Evolutionary conservation across 2,888 invertebrate species (phyloP), one percentile per base, ranked within the genome.

Genomic region (Trichopoda pennipes): DNA sequence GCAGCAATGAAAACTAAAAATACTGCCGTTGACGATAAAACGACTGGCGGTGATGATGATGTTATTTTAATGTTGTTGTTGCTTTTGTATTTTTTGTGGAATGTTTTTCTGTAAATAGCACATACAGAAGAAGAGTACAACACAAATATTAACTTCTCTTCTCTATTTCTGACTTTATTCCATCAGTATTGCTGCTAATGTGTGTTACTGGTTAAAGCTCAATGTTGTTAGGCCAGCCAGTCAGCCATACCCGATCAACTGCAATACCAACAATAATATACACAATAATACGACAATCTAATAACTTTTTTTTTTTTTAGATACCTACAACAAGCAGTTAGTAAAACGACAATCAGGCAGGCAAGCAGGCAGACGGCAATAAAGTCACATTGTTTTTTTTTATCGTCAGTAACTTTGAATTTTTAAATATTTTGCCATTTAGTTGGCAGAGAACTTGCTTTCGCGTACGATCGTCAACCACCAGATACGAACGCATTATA

Each of bases 371-470:
- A 68, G 23, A 17, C 70, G 72, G 35, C 53, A 72, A 72, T 75
- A 75, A 82, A 82, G 79, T 82, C 82, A 79, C 68, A 79, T 32
- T 51, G 16, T n/a, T 28, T 49, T 68, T 35, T 47, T 56, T 68
- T 69, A 55, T 51, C 66, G 79, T 23, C 68, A 82, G 82, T 79
- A 79, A 79, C 79, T 82, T 82, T 82, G 82, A 76, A 82, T 78
- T 80, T 73, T 55, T 81, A 79, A 74, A 78, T 77, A 85, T 79
- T 69, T 87, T 86, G 85, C 86, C 86, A 86, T 88, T 88, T 86
- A 87, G 88, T 88, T 85, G 85, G 86, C 87, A 87, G 86, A 86
- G 87, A 88, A 88, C 88, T 87, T 85, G 88, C 88, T 88, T 87
- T 87, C 87, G 87, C 87, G 86, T 86, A 86, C 86, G 87, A 87